Evolutionary conservation across 2,113 vertebrate genomes (phyloP).

Genomic region (Anolis sagrei): DNA sequence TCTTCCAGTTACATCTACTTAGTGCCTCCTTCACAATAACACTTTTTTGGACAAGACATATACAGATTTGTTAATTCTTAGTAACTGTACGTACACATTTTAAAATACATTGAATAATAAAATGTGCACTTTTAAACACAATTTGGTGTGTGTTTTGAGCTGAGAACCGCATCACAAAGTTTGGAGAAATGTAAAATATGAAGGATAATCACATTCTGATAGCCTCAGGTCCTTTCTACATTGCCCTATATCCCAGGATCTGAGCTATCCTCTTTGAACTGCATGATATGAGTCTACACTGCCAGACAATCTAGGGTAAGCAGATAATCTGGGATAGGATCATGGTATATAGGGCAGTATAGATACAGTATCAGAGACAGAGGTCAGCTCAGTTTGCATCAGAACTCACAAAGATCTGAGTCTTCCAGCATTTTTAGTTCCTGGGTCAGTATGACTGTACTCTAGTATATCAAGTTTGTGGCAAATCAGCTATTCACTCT

Average conservation of each 20-base stretch:
- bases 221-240: too few species aligned
- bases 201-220: neutral
- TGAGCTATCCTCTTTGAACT: too few species aligned
- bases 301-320: too few species aligned
- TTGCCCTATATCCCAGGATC: too few species aligned
- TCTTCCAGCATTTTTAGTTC: neutral
- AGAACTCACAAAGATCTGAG: neutral
- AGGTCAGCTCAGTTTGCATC: neutral
- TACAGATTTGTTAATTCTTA: neutral
- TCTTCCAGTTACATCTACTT: too few species aligned
- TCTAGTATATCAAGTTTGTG: neutral
- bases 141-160: neutral
- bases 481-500: constrained; percentile 26
- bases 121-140: neutral
- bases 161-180: neutral
- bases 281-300: too few species aligned
- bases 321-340: too few species aligned
- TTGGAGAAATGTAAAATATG: neutral
- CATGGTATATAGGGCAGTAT: too few species aligned
- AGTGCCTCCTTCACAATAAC: too few species aligned
- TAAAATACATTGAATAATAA: neutral
- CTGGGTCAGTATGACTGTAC: neutral
- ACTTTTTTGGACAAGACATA: too few species aligned
- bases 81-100: neutral
- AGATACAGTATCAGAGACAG: neutral